Percentiles rank a stretch among this genome's conserved stretches.
These are phyloP conservation scores for Chiroxiphia lanceolata DNA, from an alignment of 2,797 vertebrate genomes.

Conservation along the genomic window DNA sequence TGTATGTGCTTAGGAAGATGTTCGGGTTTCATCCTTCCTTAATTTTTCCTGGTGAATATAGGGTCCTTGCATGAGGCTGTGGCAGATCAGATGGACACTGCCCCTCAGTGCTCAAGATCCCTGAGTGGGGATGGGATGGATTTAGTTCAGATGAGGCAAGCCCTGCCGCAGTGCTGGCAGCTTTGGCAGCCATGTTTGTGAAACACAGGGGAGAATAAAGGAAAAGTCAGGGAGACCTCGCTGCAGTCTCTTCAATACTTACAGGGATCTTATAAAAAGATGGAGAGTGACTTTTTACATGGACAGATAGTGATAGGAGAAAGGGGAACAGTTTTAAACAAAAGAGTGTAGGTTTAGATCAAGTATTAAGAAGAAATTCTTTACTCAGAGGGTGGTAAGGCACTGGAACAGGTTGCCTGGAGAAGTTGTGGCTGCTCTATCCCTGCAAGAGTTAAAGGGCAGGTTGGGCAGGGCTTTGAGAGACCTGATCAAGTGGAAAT, in stretches of 20 bases:
- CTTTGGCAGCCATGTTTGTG: conserved; percentile 1
- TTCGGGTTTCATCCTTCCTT: background rate
- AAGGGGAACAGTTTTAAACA: background rate
- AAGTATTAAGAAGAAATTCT: background rate
- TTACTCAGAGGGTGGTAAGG: background rate
- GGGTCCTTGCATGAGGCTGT: fast-evolving
- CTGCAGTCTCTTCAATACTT: background rate
- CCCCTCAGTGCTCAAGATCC: fast-evolving
- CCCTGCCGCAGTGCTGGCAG: background rate
- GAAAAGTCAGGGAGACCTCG: fast-evolving
- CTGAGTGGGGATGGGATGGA: fast-evolving
- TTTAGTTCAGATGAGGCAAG: background rate
- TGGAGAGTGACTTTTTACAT: fast-evolving
- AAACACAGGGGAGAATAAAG: background rate
- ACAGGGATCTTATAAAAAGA: background rate
- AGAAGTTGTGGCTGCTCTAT: background rate
- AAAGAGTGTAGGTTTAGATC: background rate
- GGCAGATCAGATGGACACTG: fast-evolving
- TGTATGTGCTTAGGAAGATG: background rate
- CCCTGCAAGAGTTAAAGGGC: background rate
- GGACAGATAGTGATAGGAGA: background rate
- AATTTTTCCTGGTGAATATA: background rate
- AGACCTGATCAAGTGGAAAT: background rate
- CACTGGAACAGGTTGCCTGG: background rate
- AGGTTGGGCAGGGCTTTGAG: background rate